Conservation (phyloP, 2,888 invertebrate species). For the Myopa tessellatipennis region DNA sequence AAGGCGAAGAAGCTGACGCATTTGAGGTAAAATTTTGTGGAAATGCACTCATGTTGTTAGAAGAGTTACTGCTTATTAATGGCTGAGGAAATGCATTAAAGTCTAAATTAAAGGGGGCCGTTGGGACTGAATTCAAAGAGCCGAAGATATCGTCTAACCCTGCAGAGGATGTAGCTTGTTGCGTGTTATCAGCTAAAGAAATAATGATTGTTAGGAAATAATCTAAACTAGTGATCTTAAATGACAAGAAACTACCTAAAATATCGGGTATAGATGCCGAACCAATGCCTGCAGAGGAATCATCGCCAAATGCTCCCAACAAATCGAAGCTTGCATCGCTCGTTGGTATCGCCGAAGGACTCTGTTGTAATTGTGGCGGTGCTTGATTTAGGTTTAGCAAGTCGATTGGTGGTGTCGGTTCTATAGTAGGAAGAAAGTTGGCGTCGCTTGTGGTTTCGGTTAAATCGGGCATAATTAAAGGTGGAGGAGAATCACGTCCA, state of each 20-base stretch:
- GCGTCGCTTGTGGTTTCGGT: conserved; percentile 58
- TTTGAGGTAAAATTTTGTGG: conserved; percentile 50
- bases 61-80: conserved; percentile 37
- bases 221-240: not conserved
- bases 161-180: conserved; percentile 52
- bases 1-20: conserved; percentile 48
- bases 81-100: conserved; percentile 54
- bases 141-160: conserved; percentile 78
- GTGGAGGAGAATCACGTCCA: conserved; percentile 52
- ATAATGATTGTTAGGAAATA: not conserved
- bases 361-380: conserved; percentile 49
- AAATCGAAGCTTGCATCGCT: conserved; percentile 73
- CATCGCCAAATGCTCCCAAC: conserved; percentile 69
- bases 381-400: conserved; percentile 70
- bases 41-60: conserved; percentile 28
- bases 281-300: conserved; percentile 62
- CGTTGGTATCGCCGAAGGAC: conserved; percentile 57
- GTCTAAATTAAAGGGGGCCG: conserved; percentile 53
- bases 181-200: conserved; percentile 50
- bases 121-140: conserved; percentile 57
- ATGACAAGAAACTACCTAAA: conserved; percentile 47
- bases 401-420: conserved; percentile 70
- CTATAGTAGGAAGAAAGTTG: conserved; percentile 58
- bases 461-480: conserved; percentile 62
- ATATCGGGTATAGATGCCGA: conserved; percentile 65